Evolutionary conservation across 1,140 invertebrate genomes (phyloP), one percentile per base, ranked within the genome.

Genomic region (Zaprionus gabonicus): DNA sequence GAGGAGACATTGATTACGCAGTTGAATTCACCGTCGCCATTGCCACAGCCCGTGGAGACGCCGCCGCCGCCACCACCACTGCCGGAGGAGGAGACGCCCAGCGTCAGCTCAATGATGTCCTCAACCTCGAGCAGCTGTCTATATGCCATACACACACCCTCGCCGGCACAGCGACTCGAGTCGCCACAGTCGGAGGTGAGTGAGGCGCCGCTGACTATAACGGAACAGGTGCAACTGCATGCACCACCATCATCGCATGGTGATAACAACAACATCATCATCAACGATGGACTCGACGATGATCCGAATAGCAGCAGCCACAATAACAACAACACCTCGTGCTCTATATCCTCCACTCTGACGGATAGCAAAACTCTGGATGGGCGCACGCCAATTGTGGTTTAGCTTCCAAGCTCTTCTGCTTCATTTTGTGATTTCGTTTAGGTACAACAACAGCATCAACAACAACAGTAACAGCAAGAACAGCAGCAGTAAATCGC

Each of bases 331-430:
- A 91, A 92, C 71, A 92, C 91, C 15, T 92, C 87, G 41, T 92
- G 91, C 62, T 92, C 91, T 1, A 63, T 92, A 49, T 92, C 91
- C 15, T 92, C 91, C 25, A 91, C 91, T n/a, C 74, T 92, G 67
- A 92, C 91, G 15, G 90, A 91, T 49, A 92, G 91, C 77, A 92
- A 92, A 63, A 92, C 91, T 10, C 63, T 92, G 31, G 91, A 92
- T 77, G 84, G 78, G n/a, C 86, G 91, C 15, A 86, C 87, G 9
- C 91, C 91, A 41, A 92, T 92, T 62, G 82, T 92, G 55, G 91
- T 92, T 20, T 92, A 71, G 62, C 25, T 44, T 57, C 57, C 20
- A 5, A n/a, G 17, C 15, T 17, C 41, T 83, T 81, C 82, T 46
- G n/a, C n/a, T 82, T 85, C 31, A 75, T 34, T 49, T 82, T 82